phyloP scores from a whole-genome alignment of 2,113 vertebrate genomes.

The Cathartes aura region DNA sequence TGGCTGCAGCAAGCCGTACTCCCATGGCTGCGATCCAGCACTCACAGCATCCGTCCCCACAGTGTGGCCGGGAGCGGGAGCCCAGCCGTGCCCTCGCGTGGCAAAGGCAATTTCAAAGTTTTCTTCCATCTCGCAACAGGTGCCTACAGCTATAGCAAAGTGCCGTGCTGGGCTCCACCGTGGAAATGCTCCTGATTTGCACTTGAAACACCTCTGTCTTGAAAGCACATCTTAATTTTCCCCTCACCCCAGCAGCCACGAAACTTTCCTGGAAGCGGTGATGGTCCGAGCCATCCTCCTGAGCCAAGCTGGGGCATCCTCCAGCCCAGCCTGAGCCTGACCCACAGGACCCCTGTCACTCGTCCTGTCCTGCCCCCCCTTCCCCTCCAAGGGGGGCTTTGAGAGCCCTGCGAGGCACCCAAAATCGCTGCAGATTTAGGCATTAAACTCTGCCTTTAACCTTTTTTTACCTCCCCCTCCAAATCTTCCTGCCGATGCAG shows the following conservation, averaged over 20 bases:
- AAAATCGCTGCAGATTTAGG: neutral
- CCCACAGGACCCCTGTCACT: rapidly evolving
- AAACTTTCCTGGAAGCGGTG: neutral
- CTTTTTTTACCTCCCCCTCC: too few relatives aligned
- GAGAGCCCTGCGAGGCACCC: neutral
- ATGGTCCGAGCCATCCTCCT: neutral
- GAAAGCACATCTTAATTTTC: neutral
- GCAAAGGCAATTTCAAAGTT: neutral
- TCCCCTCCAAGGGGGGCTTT: neutral
- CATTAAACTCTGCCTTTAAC: neutral
- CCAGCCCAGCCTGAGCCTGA: neutral
- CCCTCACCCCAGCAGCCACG: neutral
- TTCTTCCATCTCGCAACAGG: neutral
- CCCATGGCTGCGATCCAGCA: neutral
- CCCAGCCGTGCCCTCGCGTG: rapidly evolving
- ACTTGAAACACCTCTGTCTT: neutral
- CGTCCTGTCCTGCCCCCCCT: neutral
- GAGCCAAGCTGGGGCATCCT: neutral
- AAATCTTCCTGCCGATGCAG: neutral
- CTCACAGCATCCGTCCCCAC: neutral
- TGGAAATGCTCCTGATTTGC: neutral
- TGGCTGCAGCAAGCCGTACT: neutral
- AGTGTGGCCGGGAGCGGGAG: rapidly evolving
- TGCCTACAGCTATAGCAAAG: neutral
- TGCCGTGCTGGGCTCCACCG: rapidly evolving